phyloP scores from a whole-genome alignment of 2,888 invertebrate genomes.

The Netelia inedita region DNA sequence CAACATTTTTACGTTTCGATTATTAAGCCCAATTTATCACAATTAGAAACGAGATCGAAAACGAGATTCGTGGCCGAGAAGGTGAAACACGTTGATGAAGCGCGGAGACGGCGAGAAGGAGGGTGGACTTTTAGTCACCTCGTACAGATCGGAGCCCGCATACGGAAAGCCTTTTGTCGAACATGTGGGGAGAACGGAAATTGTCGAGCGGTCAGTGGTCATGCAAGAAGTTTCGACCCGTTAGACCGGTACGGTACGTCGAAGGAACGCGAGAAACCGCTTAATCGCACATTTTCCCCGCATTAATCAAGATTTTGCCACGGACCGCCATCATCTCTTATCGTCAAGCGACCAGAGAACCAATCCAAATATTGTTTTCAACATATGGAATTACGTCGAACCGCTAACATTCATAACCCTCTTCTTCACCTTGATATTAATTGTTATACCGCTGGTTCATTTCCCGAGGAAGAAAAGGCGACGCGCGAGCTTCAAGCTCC shows the following conservation, averaged over 20 bases:
- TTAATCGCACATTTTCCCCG: slow-evolving; percentile 64
- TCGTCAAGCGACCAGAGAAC: slow-evolving; percentile 13
- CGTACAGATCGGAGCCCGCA: slow-evolving; percentile 15
- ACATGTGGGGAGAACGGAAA: slow-evolving; percentile 49
- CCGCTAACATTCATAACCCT: slow-evolving; percentile 56
- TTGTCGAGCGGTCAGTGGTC: slow-evolving; percentile 45
- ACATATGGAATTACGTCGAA: slow-evolving; percentile 61
- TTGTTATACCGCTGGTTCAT: slow-evolving; percentile 16
- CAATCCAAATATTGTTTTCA: slow-evolving; percentile 56
- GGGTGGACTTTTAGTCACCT: no score
- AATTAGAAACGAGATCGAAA: neutral
- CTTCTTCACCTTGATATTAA: slow-evolving; percentile 26
- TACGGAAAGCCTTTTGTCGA: slow-evolving; percentile 7
- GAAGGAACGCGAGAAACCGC: slow-evolving; percentile 51
- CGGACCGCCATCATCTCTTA: slow-evolving; percentile 37
- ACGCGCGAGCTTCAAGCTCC: neutral
- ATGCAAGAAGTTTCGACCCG: slow-evolving; percentile 59
- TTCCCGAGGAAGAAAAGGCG: slow-evolving; percentile 20
- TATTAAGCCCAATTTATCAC: neutral
- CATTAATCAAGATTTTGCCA: slow-evolving; percentile 67
- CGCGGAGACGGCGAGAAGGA: neutral
- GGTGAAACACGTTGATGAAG: neutral
- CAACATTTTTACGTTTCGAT: neutral
- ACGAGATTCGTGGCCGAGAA: neutral
- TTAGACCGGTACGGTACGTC: slow-evolving; percentile 32